Evolutionary conservation across 2,888 invertebrate species (phyloP).

Genomic region (Suillia variegata): DNA sequence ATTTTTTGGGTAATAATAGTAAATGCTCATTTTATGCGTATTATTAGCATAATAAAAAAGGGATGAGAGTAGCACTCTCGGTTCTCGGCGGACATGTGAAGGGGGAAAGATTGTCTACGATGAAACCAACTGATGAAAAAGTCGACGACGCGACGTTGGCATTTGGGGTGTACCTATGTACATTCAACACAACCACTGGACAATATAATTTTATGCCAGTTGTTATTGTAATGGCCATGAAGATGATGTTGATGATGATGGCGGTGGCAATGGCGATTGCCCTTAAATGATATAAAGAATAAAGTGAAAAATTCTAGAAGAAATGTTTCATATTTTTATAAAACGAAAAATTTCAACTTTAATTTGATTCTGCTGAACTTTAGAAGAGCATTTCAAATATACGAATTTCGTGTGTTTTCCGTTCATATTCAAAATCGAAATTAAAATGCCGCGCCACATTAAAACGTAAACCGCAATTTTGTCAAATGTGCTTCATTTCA

Average conservation of each 20-base stretch:
- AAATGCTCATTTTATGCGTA: constrained; percentile 49
- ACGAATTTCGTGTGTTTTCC: neutral
- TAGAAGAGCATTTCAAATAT: no score
- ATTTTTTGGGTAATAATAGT: constrained; percentile 33
- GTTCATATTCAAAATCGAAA: constrained; percentile 1
- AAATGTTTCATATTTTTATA: no score
- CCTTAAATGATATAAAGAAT: constrained; percentile 22
- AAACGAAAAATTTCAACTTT: no score
- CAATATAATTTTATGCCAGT: constrained; percentile 49
- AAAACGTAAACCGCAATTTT: constrained; percentile 32
- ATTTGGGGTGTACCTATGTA: constrained; percentile 26
- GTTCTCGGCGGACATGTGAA: neutral
- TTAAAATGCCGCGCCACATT: constrained; percentile 2
- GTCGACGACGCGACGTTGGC: constrained; percentile 12
- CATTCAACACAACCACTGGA: no score
- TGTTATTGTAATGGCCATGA: constrained; percentile 38
- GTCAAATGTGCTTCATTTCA: constrained; percentile 35
- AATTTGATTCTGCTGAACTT: no score
- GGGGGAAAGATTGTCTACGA: constrained; percentile 19
- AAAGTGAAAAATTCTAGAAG: no score
- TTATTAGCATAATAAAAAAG: constrained; percentile 59
- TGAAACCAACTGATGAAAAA: no score
- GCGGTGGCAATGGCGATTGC: constrained; percentile 8
- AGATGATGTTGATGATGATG: neutral
- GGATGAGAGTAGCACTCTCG: constrained; percentile 15